phyloP scores from a whole-genome alignment of 2,888 invertebrate species.

The Leptinotarsa tumamoca region DNA sequence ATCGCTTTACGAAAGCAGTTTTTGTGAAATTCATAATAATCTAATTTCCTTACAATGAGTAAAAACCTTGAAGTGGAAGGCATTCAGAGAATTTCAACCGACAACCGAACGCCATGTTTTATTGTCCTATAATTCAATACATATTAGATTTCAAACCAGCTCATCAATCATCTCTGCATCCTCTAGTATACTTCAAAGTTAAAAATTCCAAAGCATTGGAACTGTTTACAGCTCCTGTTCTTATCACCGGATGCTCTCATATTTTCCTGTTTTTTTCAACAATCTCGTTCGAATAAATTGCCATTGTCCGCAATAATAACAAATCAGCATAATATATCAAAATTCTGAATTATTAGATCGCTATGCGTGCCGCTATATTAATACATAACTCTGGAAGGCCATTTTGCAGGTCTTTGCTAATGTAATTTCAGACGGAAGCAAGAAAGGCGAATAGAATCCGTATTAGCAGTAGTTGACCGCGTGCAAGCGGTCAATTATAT shows the following conservation, averaged over 20 bases:
- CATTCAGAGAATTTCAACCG: neutral
- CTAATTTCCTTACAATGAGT: no score
- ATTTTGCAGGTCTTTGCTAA: conserved; percentile 17
- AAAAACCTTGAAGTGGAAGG: neutral
- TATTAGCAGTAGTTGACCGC: conserved; percentile 28
- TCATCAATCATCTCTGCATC: conserved; percentile 8
- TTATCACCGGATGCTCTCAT: conserved; percentile 29
- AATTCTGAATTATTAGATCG: conserved; percentile 30
- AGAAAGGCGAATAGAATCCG: conserved; percentile 7
- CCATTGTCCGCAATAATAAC: conserved; percentile 32
- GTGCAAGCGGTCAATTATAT: conserved; percentile 35
- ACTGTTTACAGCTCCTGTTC: conserved; percentile 19
- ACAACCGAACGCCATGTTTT: neutral
- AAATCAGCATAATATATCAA: conserved; percentile 35
- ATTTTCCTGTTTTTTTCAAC: conserved; percentile 6
- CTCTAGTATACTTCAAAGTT: neutral
- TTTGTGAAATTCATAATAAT: no score
- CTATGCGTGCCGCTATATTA: conserved; percentile 33
- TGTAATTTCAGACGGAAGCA: conserved; percentile 30
- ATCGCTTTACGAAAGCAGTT: no score
- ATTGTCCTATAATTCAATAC: neutral
- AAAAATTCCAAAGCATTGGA: neutral
- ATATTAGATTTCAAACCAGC: neutral
- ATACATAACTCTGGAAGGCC: conserved; percentile 26
- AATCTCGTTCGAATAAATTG: conserved; percentile 26